A percentile compares a stretch with the other conserved stretches of the same genome.
These are phyloP conservation scores for Microcebus ravelobensis DNA, from an alignment of 2,113 vertebrate genomes.

Conservation along the genomic window DNA sequence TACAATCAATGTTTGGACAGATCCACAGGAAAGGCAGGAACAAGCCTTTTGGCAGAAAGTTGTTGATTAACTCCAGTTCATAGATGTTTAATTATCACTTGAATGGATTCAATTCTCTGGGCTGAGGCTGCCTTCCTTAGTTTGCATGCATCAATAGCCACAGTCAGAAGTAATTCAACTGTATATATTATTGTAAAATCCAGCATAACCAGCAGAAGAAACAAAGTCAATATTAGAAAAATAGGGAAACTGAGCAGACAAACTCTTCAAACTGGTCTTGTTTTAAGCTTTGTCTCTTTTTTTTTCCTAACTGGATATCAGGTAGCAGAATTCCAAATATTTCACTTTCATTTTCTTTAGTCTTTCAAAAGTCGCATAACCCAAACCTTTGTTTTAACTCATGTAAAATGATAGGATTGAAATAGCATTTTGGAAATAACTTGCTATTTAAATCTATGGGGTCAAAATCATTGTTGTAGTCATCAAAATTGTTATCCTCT, in stretches of 20 bases:
- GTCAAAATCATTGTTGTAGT: background rate
- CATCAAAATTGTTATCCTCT: background rate
- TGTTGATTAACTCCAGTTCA: background rate
- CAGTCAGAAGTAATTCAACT: background rate
- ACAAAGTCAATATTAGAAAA: background rate
- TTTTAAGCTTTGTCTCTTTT: background rate
- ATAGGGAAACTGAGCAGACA: background rate
- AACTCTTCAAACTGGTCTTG: background rate
- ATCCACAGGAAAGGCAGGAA: background rate
- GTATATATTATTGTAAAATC: background rate
- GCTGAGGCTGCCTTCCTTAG: background rate
- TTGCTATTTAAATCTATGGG: background rate
- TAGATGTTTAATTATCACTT: background rate
- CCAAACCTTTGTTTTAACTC: background rate
- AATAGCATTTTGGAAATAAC: conserved; percentile 33
- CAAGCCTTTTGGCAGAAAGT: background rate
- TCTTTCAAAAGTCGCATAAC: conserved; percentile 18
- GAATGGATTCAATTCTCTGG: background rate
- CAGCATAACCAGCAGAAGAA: background rate
- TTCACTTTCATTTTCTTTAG: conserved; percentile 45
- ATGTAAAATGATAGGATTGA: background rate
- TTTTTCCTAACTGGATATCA: background rate
- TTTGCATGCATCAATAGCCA: background rate
- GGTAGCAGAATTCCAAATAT: conserved; percentile 42
- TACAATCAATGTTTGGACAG: background rate